phyloP scores from a whole-genome alignment of 1,140 invertebrate genomes.

The Druon quercuslanigerum region DNA sequence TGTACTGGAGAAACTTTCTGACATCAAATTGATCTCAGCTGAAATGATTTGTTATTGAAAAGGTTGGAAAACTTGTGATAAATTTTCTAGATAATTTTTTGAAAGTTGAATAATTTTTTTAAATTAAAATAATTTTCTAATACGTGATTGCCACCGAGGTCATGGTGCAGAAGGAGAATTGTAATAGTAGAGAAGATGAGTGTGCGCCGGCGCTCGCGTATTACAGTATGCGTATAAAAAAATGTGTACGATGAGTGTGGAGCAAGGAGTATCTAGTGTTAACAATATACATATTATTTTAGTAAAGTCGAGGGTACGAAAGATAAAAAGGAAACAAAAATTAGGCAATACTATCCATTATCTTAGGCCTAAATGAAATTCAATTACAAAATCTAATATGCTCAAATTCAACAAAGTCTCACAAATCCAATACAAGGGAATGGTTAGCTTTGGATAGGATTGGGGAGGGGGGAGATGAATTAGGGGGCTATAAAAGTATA shows the following conservation, averaged over 20 bases:
- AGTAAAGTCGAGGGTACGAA: constrained; percentile 40
- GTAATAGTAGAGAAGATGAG: constrained; percentile 15
- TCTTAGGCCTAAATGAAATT: constrained; percentile 51
- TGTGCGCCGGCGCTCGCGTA: constrained; percentile 29
- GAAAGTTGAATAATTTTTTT: not conserved
- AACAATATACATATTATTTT: constrained; percentile 52
- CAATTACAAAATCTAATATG: constrained; percentile 60
- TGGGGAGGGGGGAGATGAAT: constrained; percentile 36
- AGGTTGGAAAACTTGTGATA: not conserved
- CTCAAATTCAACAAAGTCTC: constrained; percentile 60
- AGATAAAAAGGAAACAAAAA: constrained; percentile 35
- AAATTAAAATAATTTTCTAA: not conserved
- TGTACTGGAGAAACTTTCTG: not conserved
- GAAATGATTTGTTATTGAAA: not conserved
- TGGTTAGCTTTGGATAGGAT: constrained; percentile 19
- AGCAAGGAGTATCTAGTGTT: constrained; percentile 23
- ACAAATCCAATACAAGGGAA: constrained; percentile 46
- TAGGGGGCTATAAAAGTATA: constrained; percentile 51
- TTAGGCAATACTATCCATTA: constrained; percentile 44
- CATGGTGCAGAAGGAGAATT: constrained; percentile 25
- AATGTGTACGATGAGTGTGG: constrained; percentile 33
- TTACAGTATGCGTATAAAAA: constrained; percentile 33
- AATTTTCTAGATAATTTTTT: not conserved
- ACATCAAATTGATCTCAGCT: not conserved
- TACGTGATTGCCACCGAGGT: constrained; percentile 18